These are phyloP conservation scores for Muscina levida DNA, from an alignment of 2,888 invertebrate genomes.

Conservation along the genomic window DNA sequence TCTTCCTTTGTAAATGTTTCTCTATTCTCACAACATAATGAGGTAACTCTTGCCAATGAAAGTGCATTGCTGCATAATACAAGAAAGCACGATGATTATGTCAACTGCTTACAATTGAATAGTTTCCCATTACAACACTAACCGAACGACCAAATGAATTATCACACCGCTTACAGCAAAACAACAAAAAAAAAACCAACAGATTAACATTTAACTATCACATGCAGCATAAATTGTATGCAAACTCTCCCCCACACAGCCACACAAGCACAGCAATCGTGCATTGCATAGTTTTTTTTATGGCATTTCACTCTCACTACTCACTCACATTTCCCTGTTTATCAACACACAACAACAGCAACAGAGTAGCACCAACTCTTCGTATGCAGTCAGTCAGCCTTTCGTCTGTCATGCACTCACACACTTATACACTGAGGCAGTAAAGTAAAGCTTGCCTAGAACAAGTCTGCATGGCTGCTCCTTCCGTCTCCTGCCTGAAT, in stretches of 20 bases:
- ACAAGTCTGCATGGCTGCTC: not conserved
- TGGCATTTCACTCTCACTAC: slow-evolving; percentile 57
- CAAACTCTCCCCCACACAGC: too few species aligned
- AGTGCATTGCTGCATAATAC: too few species aligned
- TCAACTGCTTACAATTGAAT: not conserved
- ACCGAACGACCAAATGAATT: slow-evolving; percentile 9
- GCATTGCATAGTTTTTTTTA: slow-evolving; percentile 1
- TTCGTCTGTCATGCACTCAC: not conserved
- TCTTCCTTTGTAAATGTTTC: too few species aligned
- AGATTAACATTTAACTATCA: not conserved
- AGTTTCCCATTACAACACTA: slow-evolving; percentile 22
- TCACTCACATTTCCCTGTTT: slow-evolving; percentile 43
- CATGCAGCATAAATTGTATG: not conserved
- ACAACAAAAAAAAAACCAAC: not conserved
- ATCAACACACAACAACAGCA: not conserved
- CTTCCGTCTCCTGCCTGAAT: not conserved
- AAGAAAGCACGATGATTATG: too few species aligned
- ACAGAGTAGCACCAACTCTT: not conserved
- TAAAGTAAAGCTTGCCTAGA: slow-evolving; percentile 17
- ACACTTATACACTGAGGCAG: slow-evolving; percentile 4
- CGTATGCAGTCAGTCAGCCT: not conserved
- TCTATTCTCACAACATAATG: too few species aligned
- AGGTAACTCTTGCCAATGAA: too few species aligned
- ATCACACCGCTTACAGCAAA: too few species aligned
- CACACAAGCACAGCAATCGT: not conserved